A percentile compares a stretch with the other conserved stretches of the same genome.
Conservation (phyloP, 2,888 invertebrate species). For the Hyles lineata region DNA sequence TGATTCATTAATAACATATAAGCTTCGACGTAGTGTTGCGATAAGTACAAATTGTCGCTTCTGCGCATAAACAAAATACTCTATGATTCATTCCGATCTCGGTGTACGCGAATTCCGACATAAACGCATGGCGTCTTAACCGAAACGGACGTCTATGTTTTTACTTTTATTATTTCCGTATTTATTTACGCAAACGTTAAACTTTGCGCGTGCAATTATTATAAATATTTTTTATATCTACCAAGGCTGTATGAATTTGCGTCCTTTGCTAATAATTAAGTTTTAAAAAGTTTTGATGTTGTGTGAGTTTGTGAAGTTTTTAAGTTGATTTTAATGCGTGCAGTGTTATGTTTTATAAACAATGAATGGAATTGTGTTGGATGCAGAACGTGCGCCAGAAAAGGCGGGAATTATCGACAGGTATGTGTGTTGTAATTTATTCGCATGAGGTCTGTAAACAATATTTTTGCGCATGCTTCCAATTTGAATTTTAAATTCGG, state of each 20-base stretch:
- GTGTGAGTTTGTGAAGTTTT: constrained; percentile 19
- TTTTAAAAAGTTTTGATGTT: constrained; percentile 17
- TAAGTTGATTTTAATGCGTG: background rate
- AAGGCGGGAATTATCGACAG: constrained; percentile 30
- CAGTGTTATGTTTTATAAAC: constrained; percentile 29
- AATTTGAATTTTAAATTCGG: background rate
- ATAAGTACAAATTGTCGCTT: constrained; percentile 27
- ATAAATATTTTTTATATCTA: background rate
- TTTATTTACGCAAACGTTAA: constrained; percentile 40
- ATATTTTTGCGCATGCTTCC: background rate
- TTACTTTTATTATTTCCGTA: constrained; percentile 39
- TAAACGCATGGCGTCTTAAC: constrained; percentile 56
- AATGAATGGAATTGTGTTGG: constrained; percentile 32
- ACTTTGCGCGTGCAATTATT: constrained; percentile 37
- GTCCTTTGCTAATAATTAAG: constrained; percentile 31
- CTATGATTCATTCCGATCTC: constrained; percentile 39
- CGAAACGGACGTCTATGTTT: constrained; percentile 47
- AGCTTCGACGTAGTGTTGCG: too few relatives aligned
- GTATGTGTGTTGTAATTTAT: constrained; percentile 30
- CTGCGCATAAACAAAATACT: constrained; percentile 38
- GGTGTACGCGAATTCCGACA: constrained; percentile 48
- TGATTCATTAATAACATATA: too few relatives aligned
- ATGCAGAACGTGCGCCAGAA: constrained; percentile 27
- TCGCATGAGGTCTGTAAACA: background rate
- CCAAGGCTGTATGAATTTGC: constrained; percentile 20